Evolutionary conservation across 2,113 vertebrate genomes (phyloP), one percentile per base, ranked within the genome.

Genomic region (Cranoglanis bouderius): DNA sequence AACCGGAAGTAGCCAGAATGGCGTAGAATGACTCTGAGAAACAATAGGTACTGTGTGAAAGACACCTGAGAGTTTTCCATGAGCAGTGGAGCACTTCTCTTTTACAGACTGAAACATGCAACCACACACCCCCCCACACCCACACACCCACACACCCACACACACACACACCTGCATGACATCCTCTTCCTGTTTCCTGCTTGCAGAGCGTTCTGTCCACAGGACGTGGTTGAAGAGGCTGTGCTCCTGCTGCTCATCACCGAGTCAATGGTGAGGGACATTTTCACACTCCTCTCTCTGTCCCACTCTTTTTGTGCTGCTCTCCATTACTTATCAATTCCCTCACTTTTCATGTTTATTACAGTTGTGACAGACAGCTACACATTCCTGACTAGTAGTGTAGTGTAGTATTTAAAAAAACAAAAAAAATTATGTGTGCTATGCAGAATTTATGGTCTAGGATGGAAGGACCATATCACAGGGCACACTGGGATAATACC

Each of bases 181-280:
- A 88, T 88, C 90, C 88, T 90, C 87, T 92, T 93, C 70, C 88
- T 93, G 63, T 61, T 93, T 93, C 18, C 92, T 92, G 95, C 92
- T 95, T 94, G 92, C 96, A 99, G 98, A 92, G 96, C 95, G 72
- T 99, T 98, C 95, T 99, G 97, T 95, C 98, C 98, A 8, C 97
- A 97, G 93, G 98, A 99, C 95, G 99, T 98, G 92, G 97, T 99
- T 53, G 98, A 99, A 95, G 98, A 99, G 92, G 98, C 98, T 80
- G 97, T 99, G 70, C 95, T 99, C 89, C 96, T 99, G 89, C 96
- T 99, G 74, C 95, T 99, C 91, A 97, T 99, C 96, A 97, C 97
- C 32, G 98, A 99, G 93, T 98, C 98, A 87, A 99, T 99, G 98
- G 98, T 99, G 96, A 99, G 98, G 91, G 75, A 67, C 63, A 57